Evolutionary conservation across 1,140 invertebrate genomes (phyloP).

Genomic region (Melanaphis sacchari): DNA sequence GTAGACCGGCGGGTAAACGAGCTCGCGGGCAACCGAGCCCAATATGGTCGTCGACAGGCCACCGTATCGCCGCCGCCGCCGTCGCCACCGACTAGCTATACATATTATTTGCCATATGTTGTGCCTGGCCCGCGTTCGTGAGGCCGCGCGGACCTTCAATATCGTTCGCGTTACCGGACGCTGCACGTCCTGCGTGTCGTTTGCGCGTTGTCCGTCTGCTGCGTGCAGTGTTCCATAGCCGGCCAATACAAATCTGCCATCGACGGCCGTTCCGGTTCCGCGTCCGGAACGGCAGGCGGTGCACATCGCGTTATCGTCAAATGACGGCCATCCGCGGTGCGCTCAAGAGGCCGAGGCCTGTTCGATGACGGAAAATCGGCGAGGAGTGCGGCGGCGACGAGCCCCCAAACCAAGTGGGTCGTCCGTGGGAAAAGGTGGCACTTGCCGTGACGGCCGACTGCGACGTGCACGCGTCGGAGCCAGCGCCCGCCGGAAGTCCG

Average conservation of each 20-base stretch:
- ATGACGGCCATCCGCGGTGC: constrained; percentile 65
- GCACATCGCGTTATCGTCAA: no score
- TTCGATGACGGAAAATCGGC: constrained; percentile 70
- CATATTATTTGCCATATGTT: neutral
- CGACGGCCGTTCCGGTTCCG: neutral
- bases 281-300: no score
- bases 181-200: neutral
- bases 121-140: neutral
- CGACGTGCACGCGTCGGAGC: constrained; percentile 68
- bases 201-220: no score
- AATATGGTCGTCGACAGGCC: constrained; percentile 52
- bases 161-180: constrained; percentile 25
- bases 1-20: no score
- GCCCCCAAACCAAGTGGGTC: constrained; percentile 51
- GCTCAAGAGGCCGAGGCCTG: constrained; percentile 74
- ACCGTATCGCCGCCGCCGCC: neutral
- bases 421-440: constrained; percentile 58
- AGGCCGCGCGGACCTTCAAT: constrained; percentile 40
- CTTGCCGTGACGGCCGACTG: constrained; percentile 66
- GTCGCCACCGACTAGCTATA: neutral
- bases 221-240: no score
- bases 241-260: no score
- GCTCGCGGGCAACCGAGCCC: constrained; percentile 6
- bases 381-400: constrained; percentile 27
- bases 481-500: constrained; percentile 68